phyloP scores from a whole-genome alignment of 2,113 vertebrate species.

The Entomyzon cyanotis region DNA sequence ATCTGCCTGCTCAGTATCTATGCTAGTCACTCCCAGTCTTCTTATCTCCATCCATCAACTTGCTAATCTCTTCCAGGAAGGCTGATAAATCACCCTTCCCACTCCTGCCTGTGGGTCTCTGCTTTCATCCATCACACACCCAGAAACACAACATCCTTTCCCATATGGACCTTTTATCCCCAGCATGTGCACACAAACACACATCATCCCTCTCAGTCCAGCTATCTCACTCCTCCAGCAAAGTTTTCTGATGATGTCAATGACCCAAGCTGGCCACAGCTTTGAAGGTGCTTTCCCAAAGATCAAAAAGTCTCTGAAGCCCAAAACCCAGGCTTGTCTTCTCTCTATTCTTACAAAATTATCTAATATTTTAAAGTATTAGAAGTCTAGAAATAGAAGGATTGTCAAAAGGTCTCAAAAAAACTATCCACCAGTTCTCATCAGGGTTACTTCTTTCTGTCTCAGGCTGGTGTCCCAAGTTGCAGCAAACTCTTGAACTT shows the following conservation, averaged over 20 bases:
- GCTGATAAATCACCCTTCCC: not conserved
- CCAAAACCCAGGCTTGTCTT: not conserved
- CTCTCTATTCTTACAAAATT: not conserved
- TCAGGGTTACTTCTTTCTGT: not conserved
- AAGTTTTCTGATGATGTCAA: not conserved
- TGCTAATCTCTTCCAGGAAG: not conserved
- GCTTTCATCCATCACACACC: not conserved
- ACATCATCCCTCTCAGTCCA: not conserved
- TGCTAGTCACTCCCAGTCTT: not conserved
- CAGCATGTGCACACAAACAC: not conserved
- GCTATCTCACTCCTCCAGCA: not conserved
- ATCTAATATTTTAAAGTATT: not conserved
- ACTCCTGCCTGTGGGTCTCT: not conserved
- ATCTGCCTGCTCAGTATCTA: not conserved
- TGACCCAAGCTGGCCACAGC: not conserved
- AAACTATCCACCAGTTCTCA: not conserved
- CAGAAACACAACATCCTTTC: not conserved
- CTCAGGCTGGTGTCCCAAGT: not conserved
- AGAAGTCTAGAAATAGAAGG: not conserved
- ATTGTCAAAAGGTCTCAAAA: not conserved
- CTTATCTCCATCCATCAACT: not conserved
- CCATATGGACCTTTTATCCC: not conserved
- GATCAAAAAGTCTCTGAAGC: not conserved
- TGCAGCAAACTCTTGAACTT: not conserved
- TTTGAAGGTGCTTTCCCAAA: not conserved